Conservation (phyloP, 1,140 invertebrate species). For the Caenorhabditis briggsae region DNA sequence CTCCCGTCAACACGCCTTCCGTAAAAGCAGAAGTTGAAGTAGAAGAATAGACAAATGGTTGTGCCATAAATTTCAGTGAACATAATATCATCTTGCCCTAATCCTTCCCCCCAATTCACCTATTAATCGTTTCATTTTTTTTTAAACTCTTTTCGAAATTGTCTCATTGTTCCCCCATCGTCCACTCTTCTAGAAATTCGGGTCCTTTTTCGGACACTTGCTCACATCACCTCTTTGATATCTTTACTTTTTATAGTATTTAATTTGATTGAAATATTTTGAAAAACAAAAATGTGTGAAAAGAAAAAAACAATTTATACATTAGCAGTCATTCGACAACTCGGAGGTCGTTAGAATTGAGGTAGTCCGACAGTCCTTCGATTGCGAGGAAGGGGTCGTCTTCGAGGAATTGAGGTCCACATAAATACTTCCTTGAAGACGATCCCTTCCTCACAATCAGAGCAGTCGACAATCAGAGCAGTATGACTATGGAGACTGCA, state of each 20-base stretch:
- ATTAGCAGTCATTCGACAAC: no score
- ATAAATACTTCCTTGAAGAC: no score
- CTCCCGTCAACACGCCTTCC: background rate
- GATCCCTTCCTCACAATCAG: no score
- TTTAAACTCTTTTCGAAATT: no score
- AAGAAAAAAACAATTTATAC: no score
- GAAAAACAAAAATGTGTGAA: background rate
- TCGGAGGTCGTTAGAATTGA: no score
- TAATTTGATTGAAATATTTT: background rate
- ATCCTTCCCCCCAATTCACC: background rate
- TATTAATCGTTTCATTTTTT: no score
- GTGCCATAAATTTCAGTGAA: background rate
- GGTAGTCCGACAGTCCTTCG: no score
- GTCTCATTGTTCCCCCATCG: background rate
- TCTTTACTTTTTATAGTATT: background rate
- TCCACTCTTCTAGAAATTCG: slow-evolving; percentile 13
- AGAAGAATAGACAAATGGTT: background rate
- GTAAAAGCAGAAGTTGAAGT: slow-evolving; percentile 35
- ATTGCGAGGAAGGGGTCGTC: no score
- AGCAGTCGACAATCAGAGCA: no score
- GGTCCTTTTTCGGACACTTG: slow-evolving; percentile 11
- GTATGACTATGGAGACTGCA: no score
- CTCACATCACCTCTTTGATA: slow-evolving; percentile 30
- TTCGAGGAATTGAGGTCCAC: no score
- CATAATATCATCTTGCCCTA: slow-evolving; percentile 46